Conservation (phyloP, 2,888 invertebrate species). For the Coelinius sp. region DNA sequence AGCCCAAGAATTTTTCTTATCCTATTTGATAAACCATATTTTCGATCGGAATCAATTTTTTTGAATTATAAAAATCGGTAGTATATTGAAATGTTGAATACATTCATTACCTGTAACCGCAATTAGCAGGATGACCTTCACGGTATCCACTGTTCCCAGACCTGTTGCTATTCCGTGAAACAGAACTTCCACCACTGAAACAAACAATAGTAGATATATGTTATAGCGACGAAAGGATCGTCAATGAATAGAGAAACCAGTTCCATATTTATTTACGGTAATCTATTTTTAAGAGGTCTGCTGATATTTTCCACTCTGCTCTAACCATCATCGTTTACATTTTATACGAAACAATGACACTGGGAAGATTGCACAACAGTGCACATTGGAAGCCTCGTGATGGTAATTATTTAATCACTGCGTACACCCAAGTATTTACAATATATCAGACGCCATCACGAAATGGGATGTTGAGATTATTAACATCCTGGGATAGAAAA, state of each 20-base stretch:
- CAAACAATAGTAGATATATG: constrained; percentile 33
- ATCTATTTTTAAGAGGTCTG: not conserved
- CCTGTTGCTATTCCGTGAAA: constrained; percentile 84
- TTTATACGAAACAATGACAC: not conserved
- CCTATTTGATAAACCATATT: not conserved
- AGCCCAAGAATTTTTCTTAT: not conserved
- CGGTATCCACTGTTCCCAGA: constrained; percentile 85
- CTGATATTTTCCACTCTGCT: too few species aligned
- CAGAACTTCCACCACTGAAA: constrained; percentile 79
- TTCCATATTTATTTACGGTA: too few species aligned
- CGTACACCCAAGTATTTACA: not conserved
- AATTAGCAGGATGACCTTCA: constrained; percentile 78
- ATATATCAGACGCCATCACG: too few species aligned
- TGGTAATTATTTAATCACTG: not conserved
- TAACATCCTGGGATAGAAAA: too few species aligned
- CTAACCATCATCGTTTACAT: not conserved
- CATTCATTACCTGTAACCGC: constrained; percentile 73
- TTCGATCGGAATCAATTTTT: not conserved
- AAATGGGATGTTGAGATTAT: not conserved
- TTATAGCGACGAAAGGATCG: too few species aligned
- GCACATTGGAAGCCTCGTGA: constrained; percentile 13
- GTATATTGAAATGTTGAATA: not conserved
- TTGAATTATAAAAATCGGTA: not conserved
- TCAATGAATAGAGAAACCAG: too few species aligned
- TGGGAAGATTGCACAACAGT: not conserved